A percentile compares a stretch with the other conserved stretches of the same genome.
Evolutionary conservation across 2,113 vertebrate genomes (phyloP).

Genomic region (Cheirogaleus medius): DNA sequence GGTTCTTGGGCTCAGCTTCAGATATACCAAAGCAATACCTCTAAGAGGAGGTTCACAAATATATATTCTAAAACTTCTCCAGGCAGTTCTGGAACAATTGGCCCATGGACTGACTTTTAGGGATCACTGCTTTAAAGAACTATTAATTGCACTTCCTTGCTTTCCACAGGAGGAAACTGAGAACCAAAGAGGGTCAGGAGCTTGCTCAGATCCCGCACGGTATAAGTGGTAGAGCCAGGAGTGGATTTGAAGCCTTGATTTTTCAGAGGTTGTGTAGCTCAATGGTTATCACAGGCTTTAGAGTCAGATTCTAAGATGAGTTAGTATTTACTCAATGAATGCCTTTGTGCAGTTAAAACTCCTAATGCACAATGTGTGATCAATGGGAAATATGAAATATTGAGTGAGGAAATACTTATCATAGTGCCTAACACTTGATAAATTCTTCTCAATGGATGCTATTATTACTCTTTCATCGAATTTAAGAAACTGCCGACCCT

Average conservation of each 20-base stretch:
- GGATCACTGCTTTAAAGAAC: not conserved
- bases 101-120: not conserved
- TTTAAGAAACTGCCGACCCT: not conserved
- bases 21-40: not conserved
- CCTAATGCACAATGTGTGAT: not conserved
- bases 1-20: not conserved
- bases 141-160: not conserved
- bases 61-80: not conserved
- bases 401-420: not conserved
- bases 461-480: not conserved
- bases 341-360: not conserved
- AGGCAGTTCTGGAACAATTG: not conserved
- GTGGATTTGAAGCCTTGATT: not conserved
- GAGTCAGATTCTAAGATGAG: not conserved
- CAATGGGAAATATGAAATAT: not conserved
- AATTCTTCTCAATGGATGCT: not conserved
- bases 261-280: not conserved
- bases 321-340: not conserved
- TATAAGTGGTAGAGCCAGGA: not conserved
- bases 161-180: not conserved
- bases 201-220: not conserved
- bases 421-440: not conserved
- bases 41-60: not conserved
- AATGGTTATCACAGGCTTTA: not conserved
- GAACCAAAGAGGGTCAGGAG: not conserved